phyloP scores from a whole-genome alignment of 2,797 vertebrate genomes.

The Macroramphosus scolopax region DNA sequence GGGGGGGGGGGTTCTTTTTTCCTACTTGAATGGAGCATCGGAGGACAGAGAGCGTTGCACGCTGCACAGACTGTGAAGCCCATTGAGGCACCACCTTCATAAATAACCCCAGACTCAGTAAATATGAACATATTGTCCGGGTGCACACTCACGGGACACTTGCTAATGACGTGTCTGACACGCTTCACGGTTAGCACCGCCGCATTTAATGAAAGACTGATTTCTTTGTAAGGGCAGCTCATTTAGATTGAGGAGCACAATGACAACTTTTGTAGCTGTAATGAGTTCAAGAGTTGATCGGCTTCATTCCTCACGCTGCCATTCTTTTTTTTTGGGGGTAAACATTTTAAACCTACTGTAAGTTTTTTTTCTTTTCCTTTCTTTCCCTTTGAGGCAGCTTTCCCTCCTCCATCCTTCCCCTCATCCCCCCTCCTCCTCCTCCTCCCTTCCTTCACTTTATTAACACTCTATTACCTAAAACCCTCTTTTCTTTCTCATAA shows the following conservation, averaged over 20 bases:
- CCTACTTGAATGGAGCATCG: conserved; percentile 2
- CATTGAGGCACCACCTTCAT: too few relatives aligned
- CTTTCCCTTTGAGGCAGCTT: conserved; percentile 8
- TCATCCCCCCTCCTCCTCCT: neutral
- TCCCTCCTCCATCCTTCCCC: neutral
- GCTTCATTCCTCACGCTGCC: conserved; percentile 20
- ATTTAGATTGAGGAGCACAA: conserved; percentile 21
- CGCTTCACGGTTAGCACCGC: conserved; percentile 6
- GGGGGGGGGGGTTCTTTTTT: too few relatives aligned
- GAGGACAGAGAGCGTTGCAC: too few relatives aligned
- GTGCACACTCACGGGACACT: too few relatives aligned
- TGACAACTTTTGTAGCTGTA: too few relatives aligned
- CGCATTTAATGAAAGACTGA: too few relatives aligned
- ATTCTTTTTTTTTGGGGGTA: conserved; percentile 9
- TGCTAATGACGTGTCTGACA: conserved; percentile 17
- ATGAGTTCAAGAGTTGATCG: conserved; percentile 34
- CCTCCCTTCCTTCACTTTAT: conserved; percentile 16
- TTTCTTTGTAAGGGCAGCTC: conserved; percentile 27
- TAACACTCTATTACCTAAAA: conserved; percentile 52
- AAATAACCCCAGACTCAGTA: too few relatives aligned
- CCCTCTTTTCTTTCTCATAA: conserved; percentile 51
- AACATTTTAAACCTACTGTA: conserved; percentile 28
- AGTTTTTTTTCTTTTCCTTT: conserved; percentile 12
- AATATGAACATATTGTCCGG: too few relatives aligned
- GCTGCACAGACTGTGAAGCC: too few relatives aligned